phyloP scores from a whole-genome alignment of 2,797 vertebrate species.

The Cheracebus regulus region DNA sequence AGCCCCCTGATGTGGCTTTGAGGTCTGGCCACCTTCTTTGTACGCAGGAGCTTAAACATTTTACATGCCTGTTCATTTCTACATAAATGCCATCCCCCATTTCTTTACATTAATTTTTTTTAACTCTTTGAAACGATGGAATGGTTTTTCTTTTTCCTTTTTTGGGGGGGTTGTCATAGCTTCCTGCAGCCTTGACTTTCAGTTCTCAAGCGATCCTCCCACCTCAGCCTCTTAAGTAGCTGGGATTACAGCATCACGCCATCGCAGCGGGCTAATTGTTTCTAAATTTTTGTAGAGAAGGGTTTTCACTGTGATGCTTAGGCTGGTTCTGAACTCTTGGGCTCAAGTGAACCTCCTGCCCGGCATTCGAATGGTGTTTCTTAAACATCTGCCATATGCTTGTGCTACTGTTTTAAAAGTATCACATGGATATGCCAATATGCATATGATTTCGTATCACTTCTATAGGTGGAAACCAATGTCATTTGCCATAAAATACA shows the following conservation, averaged over 20 bases:
- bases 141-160: not conserved
- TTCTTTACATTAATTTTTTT: not conserved
- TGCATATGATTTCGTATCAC: too few species aligned
- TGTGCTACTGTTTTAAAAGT: too few species aligned
- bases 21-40: not conserved
- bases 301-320: too few species aligned
- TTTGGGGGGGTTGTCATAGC: not conserved
- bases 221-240: too few species aligned
- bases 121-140: not conserved
- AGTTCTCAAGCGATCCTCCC: not conserved
- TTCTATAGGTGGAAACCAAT: not conserved
- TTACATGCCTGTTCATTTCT: not conserved
- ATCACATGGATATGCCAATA: too few species aligned
- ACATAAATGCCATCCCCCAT: not conserved
- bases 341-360: too few species aligned
- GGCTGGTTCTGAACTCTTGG: too few species aligned
- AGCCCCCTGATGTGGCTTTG: not conserved
- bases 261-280: too few species aligned
- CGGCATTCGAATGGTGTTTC: not conserved
- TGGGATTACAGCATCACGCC: too few species aligned
- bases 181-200: not conserved
- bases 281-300: too few species aligned
- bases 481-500: not conserved
- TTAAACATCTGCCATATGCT: not conserved
- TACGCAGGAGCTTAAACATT: not conserved